These are phyloP conservation scores for Nemotelus pantherinus DNA, from an alignment of 2,888 invertebrate genomes.

Conservation along the genomic window DNA sequence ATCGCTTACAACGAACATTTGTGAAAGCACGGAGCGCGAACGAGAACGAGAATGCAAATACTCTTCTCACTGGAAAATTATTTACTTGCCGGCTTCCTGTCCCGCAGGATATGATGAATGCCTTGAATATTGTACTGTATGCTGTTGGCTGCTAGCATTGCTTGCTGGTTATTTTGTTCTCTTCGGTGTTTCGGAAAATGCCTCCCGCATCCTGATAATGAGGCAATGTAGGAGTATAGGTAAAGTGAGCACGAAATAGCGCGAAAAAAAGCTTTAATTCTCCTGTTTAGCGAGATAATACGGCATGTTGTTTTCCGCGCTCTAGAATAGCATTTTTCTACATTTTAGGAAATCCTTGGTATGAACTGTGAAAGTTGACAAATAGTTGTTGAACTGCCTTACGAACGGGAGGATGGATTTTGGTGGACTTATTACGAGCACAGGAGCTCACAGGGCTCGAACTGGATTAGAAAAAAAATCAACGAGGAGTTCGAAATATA, in stretches of 20 bases:
- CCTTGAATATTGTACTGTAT: not conserved
- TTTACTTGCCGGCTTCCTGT: conserved; percentile 48
- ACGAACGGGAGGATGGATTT: conserved; percentile 9
- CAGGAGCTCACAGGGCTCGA: too few relatives aligned
- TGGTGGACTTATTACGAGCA: not conserved
- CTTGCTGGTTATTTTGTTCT: conserved; percentile 26
- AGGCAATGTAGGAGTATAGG: conserved; percentile 2
- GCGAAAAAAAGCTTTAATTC: conserved; percentile 44
- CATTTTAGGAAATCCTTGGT: conserved; percentile 2
- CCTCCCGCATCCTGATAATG: conserved; percentile 13
- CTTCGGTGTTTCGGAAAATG: conserved; percentile 17
- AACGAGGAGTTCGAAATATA: too few relatives aligned
- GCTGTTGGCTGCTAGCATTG: not conserved
- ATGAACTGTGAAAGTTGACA: conserved; percentile 11
- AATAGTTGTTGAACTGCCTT: conserved; percentile 33
- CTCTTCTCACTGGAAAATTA: conserved; percentile 46
- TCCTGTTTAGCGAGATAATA: not conserved
- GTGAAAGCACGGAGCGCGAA: conserved; percentile 21
- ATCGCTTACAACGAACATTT: conserved; percentile 48
- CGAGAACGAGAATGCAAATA: conserved; percentile 11
- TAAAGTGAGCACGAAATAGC: conserved; percentile 47
- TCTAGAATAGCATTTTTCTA: not conserved
- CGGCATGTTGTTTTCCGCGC: not conserved
- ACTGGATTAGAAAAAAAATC: too few relatives aligned
- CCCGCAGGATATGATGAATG: conserved; percentile 37